Conservation (phyloP, 2,113 vertebrate genomes). For the Hepsetus odoe region DNA sequence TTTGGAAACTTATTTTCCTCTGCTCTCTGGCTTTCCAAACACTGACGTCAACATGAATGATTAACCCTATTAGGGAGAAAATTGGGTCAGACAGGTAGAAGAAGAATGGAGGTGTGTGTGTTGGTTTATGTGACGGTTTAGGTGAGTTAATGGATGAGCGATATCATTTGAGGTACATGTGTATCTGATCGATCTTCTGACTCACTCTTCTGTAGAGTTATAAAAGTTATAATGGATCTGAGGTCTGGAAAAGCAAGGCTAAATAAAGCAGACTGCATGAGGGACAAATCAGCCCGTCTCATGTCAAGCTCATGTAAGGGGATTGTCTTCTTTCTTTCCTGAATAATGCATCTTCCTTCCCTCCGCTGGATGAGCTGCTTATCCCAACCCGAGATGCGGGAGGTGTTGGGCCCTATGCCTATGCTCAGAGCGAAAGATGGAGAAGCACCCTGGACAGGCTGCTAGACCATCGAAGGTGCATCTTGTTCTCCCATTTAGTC, state of each 20-base stretch:
- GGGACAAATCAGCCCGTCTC: background rate
- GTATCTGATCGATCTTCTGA: conserved; percentile 7
- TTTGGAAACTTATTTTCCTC: conserved; percentile 7
- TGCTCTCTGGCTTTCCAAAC: background rate
- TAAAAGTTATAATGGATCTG: background rate
- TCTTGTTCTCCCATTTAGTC: too few species aligned
- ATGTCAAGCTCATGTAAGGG: background rate
- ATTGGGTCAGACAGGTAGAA: conserved; percentile 16
- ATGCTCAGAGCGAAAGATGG: too few species aligned
- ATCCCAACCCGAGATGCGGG: too few species aligned
- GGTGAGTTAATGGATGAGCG: conserved; percentile 41
- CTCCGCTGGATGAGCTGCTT: too few species aligned
- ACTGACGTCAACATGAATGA: conserved; percentile 17
- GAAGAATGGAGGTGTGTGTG: background rate
- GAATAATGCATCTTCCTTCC: background rate
- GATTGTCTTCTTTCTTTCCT: background rate
- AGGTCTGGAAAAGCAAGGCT: background rate
- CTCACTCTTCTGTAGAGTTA: background rate
- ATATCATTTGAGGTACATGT: background rate
- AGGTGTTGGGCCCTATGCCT: too few species aligned
- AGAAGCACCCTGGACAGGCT: too few species aligned
- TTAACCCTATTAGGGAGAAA: conserved; percentile 11
- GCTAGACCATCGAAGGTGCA: too few species aligned
- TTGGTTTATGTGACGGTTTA: conserved; percentile 5
- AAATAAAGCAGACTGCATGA: background rate